Percentiles rank a stretch among this genome's conserved stretches.
phyloP scores from a whole-genome alignment of 2,113 vertebrate genomes.

The Tragulus kanchil region DNA sequence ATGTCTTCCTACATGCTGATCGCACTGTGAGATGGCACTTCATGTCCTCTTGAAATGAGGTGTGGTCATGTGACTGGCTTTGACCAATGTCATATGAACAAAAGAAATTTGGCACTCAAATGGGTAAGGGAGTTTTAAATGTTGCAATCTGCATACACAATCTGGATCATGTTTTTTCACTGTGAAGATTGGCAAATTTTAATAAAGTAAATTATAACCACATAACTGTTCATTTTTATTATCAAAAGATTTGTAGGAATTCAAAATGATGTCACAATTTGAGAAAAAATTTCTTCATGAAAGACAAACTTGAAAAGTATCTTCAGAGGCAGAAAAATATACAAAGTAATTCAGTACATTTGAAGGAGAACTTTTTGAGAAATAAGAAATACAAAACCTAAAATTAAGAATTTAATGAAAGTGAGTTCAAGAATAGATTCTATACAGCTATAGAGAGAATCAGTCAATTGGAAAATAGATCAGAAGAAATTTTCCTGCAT shows the following conservation, averaged over 20 bases:
- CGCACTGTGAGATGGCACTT: neutral
- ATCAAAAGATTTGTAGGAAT: neutral
- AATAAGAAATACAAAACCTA: neutral
- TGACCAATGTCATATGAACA: neutral
- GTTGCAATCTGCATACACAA: neutral
- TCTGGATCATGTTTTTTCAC: neutral
- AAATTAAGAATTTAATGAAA: conserved; percentile 43
- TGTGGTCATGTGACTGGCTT: neutral
- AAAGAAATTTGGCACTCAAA: no score
- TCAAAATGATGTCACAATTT: conserved; percentile 39
- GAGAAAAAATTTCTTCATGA: conserved; percentile 45
- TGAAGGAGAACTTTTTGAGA: neutral
- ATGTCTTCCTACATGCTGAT: neutral
- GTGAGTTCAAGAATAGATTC: neutral
- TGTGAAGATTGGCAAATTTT: conserved; percentile 1
- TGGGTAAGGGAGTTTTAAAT: neutral
- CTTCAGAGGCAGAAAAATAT: conserved; percentile 3
- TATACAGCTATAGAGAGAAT: neutral
- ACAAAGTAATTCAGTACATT: conserved; percentile 18
- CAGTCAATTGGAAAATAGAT: neutral
- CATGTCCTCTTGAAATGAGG: neutral
- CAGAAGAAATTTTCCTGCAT: neutral
- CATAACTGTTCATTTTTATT: conserved; percentile 22
- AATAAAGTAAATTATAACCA: conserved; percentile 28
- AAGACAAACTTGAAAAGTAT: conserved; percentile 22